Evolutionary conservation across 2,797 vertebrate species (phyloP).

Genomic region (Gallinago stenura): DNA sequence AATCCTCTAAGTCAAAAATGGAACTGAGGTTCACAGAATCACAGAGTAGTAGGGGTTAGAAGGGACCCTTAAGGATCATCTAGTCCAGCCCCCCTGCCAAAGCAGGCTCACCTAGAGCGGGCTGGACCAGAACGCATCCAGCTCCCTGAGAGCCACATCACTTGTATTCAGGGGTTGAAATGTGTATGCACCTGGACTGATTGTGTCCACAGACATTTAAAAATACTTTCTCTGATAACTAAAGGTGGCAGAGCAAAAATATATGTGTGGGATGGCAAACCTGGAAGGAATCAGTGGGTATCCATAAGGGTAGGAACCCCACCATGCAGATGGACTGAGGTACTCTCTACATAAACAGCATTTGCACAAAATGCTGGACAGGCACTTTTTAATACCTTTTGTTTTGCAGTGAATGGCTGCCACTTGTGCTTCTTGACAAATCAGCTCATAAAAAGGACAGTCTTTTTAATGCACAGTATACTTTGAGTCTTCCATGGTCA

Average conservation of each 20-base stretch:
- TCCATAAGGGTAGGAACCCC: background rate
- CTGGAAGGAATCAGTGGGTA: background rate
- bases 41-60: background rate
- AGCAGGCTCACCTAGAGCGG: background rate
- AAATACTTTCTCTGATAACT: background rate
- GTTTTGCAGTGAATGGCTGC: background rate
- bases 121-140: background rate
- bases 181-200: background rate
- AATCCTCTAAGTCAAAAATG: background rate
- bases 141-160: rapidly evolving
- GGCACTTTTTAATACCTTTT: background rate
- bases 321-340: background rate
- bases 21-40: background rate
- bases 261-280: background rate
- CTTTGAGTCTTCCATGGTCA: background rate
- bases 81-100: background rate
- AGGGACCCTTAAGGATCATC: background rate
- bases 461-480: background rate
- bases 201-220: background rate
- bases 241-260: background rate
- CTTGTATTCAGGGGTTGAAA: background rate
- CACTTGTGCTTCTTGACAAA: background rate
- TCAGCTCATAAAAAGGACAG: background rate
- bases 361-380: background rate
- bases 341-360: background rate